A percentile compares a stretch with the other conserved stretches of the same genome.
phyloP scores from a whole-genome alignment of 2,113 vertebrate genomes.

The Microcebus tavaratra region DNA sequence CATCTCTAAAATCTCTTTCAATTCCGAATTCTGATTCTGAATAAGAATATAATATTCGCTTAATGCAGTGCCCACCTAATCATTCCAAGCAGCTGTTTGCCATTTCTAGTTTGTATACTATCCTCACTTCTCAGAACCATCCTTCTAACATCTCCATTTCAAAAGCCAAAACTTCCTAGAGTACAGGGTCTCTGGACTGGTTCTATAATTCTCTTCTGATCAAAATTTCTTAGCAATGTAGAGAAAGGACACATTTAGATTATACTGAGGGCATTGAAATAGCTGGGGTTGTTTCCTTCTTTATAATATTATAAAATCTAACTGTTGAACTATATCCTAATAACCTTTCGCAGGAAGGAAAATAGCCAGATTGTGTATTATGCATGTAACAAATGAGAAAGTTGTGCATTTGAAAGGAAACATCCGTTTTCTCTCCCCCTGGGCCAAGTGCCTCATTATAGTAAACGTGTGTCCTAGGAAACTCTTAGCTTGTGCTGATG shows the following conservation, averaged over 20 bases:
- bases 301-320: slow-evolving; percentile 12
- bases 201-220: slow-evolving; percentile 30
- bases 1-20: background rate
- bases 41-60: background rate
- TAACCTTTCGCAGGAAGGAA: slow-evolving; percentile 49
- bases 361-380: slow-evolving; percentile 14
- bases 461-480: slow-evolving; percentile 28
- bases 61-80: background rate
- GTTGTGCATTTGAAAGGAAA: slow-evolving; percentile 39
- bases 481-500: background rate
- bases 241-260: background rate
- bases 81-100: background rate
- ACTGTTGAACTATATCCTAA: slow-evolving; percentile 26
- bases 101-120: background rate
- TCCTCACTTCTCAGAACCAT: background rate
- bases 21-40: background rate
- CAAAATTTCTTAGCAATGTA: slow-evolving; percentile 2
- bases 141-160: background rate
- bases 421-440: slow-evolving; percentile 27
- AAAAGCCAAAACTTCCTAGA: slow-evolving; percentile 14
- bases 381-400: slow-evolving; percentile 2
- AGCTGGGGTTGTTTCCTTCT: background rate
- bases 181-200: background rate
- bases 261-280: background rate
- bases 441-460: slow-evolving; percentile 47